phyloP scores from a whole-genome alignment of 35 echinoderm and acorn worm genomes.

The Stichopus chloronotus region DNA sequence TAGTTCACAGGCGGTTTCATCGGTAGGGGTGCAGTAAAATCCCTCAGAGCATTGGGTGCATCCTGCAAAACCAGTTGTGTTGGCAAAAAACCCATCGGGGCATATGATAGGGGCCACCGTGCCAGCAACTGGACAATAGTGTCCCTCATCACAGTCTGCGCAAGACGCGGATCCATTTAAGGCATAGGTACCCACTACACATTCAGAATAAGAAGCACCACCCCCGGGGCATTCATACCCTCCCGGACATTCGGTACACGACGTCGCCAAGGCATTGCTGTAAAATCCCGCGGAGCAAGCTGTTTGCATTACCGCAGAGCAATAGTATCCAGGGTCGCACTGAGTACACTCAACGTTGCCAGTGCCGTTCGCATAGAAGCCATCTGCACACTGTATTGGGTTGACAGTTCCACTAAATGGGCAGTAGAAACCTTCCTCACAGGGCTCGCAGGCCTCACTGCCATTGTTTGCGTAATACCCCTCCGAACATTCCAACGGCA shows the following conservation, averaged over 20 bases:
- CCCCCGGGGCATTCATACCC: constrained; percentile 76
- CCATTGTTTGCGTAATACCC: constrained; percentile 77
- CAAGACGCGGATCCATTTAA: constrained; percentile 61
- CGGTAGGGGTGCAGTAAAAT: constrained; percentile 70
- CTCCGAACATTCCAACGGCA: constrained; percentile 64
- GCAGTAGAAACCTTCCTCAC: constrained; percentile 78
- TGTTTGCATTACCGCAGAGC: constrained; percentile 57
- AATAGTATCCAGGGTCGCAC: constrained; percentile 70
- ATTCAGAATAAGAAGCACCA: constrained; percentile 29
- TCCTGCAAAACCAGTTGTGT: constrained; percentile 21
- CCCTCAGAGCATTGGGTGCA: constrained; percentile 71
- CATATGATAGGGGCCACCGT: constrained; percentile 71
- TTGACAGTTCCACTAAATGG: constrained; percentile 61
- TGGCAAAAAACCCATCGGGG: constrained; percentile 63
- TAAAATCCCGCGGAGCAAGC: constrained; percentile 72
- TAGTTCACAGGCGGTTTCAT: constrained; percentile 26
- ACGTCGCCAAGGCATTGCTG: constrained; percentile 70
- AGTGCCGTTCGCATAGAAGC: constrained; percentile 53
- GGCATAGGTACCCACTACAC: constrained; percentile 43
- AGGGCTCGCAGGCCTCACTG: constrained; percentile 61
- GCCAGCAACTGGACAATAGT: constrained; percentile 75
- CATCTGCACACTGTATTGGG: constrained; percentile 66
- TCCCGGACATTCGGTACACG: constrained; percentile 71
- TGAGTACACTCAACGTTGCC: constrained; percentile 57
- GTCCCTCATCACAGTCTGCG: constrained; percentile 67